phyloP scores from a whole-genome alignment of 2,888 invertebrate species.

The Papilio gigon region DNA sequence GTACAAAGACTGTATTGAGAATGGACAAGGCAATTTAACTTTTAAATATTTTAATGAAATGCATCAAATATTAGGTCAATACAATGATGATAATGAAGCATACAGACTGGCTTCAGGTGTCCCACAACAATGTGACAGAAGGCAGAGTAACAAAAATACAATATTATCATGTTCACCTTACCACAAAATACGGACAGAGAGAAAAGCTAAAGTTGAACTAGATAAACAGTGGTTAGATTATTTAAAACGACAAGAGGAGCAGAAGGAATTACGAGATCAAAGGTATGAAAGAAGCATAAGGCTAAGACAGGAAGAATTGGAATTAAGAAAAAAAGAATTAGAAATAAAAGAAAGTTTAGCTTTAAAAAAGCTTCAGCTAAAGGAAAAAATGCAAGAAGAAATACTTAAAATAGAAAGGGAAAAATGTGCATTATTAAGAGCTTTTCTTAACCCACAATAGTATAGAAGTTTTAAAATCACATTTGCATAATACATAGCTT shows the following conservation, averaged over 20 bases:
- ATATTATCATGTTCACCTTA: conserved; percentile 57
- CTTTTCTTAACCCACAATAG: conserved; percentile 57
- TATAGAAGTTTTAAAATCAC: not conserved
- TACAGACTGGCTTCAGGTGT: conserved; percentile 66
- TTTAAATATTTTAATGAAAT: conserved; percentile 72
- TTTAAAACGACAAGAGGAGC: conserved; percentile 64
- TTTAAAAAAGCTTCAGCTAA: conserved; percentile 62
- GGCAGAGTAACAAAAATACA: conserved; percentile 53
- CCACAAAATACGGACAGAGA: conserved; percentile 62
- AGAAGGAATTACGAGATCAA: conserved; percentile 61
- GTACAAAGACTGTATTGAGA: conserved; percentile 67
- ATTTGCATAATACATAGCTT: conserved; percentile 12
- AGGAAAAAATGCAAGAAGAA: conserved; percentile 68
- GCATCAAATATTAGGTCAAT: conserved; percentile 66
- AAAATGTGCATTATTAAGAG: conserved; percentile 63
- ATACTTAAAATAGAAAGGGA: conserved; percentile 66
- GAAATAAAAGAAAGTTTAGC: conserved; percentile 68
- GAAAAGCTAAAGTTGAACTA: conserved; percentile 65
- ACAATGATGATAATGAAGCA: conserved; percentile 56
- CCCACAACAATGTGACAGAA: conserved; percentile 53
- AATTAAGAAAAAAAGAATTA: conserved; percentile 62
- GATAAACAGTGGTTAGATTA: conserved; percentile 70
- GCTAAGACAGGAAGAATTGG: conserved; percentile 64
- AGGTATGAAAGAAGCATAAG: conserved; percentile 64
- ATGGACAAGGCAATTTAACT: conserved; percentile 58